phyloP scores from a whole-genome alignment of 1,140 invertebrate species.

The Drosophila subpulchrella region DNA sequence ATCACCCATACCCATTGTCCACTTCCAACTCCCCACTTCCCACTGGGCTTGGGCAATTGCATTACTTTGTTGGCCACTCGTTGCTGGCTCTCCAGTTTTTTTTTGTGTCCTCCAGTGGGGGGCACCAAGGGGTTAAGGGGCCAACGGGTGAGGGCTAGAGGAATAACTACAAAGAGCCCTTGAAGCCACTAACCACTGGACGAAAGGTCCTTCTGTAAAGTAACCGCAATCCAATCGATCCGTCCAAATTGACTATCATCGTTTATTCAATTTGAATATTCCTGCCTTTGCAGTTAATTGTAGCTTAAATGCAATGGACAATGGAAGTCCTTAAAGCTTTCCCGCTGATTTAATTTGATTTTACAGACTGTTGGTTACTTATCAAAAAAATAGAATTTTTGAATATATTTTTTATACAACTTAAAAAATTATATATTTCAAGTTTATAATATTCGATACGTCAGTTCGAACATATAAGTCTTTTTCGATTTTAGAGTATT shows the following conservation, averaged over 20 bases:
- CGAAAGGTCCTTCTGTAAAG: not conserved
- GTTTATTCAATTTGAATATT: not conserved
- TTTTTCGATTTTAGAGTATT: too few species aligned
- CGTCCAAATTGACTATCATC: not conserved
- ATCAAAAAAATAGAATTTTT: too few species aligned
- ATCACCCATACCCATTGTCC: not conserved
- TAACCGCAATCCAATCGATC: not conserved
- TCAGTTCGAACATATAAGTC: too few species aligned
- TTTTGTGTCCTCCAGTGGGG: not conserved
- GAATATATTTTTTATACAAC: too few species aligned
- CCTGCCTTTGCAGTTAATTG: not conserved
- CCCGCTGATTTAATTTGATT: not conserved
- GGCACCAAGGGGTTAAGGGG: not conserved
- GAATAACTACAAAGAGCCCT: not conserved
- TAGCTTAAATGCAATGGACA: not conserved
- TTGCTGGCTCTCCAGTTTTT: not conserved
- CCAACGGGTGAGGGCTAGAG: not conserved
- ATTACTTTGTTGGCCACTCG: conserved; percentile 18
- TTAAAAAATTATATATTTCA: too few species aligned
- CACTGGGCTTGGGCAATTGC: conserved; percentile 20
- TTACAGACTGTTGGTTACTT: too few species aligned
- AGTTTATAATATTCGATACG: too few species aligned
- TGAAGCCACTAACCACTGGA: not conserved
- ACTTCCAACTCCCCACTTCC: not conserved
- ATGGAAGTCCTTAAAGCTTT: not conserved